Conservation (phyloP, 2,113 vertebrate genomes). For the Rhodinocichla rosea region DNA sequence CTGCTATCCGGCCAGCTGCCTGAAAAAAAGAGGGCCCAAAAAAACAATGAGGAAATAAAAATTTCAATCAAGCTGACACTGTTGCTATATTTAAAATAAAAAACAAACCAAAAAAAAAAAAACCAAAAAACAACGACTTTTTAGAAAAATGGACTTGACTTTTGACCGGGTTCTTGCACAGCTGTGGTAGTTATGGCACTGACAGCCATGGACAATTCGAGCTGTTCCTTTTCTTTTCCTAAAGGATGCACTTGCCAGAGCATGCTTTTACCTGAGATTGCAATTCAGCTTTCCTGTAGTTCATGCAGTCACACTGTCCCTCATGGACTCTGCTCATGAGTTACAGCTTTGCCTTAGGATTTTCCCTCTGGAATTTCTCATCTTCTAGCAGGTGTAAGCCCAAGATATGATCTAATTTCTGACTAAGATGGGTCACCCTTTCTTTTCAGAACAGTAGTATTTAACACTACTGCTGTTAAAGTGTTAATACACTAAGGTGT, state of each 20-base stretch:
- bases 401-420: neutral
- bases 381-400: neutral
- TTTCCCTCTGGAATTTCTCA: neutral
- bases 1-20: neutral
- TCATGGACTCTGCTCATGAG: neutral
- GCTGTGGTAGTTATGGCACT: neutral
- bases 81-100: neutral
- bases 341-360: neutral
- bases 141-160: neutral
- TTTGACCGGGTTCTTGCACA: neutral
- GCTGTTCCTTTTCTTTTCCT: neutral
- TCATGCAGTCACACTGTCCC: neutral
- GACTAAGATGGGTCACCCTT: neutral
- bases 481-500: neutral
- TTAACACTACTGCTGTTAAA: neutral
- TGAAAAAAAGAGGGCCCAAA: neutral
- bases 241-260: neutral
- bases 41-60: neutral
- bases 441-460: neutral
- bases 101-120: neutral
- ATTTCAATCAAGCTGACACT: neutral
- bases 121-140: neutral
- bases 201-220: neutral
- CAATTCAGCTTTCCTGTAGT: neutral
- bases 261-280: neutral